Base-by-base conservation (phyloP, 2,888 invertebrate species). In the Rhamnusium bicolor region DNA sequence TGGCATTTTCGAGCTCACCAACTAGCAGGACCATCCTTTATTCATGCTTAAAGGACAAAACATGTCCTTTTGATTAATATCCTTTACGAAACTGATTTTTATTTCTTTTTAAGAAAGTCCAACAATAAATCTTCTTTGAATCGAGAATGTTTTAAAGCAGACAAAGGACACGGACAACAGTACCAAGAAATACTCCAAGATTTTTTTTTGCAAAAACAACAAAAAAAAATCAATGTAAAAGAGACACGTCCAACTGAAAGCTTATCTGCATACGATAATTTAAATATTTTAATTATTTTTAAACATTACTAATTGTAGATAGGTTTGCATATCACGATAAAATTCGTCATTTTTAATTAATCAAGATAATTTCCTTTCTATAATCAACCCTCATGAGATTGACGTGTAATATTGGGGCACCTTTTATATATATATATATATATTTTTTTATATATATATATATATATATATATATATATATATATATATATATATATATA, bases 1-100 rank as follows among this genome's bases (percentile, higher is more conserved):
- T 16, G 63, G 49, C 53, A 46, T 69, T 47, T 62, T 54, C 53
- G 18, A 68, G 58, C 14, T 21, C 12, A 7, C 32, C 47, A 56
- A 47, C 46, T 29, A 49, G 19, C 68, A 24, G 29, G 16, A 27
- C 49, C 65, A 47, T 53, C 58, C 62, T 65, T 70, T 70, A 70
- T 70, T 63, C 65, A 69, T 58, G 47, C 49, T 29, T 27, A 24
- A 65, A 69, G 73, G 70, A 73, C 70, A 74, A 74, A 74, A 71
- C 70, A 70, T 68, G 67, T 71, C 71, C 68, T 67, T 71, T 74
- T 74, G 73, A 74, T 74, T 74, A 74, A 74, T 74, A 67, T 70
- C 68, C 63, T 67, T 40, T 56, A 54, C 54, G 69, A 60, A 73
- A 69, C 69, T 61, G 69, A 66, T 65, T 73, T 69, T 60, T 65